Conservation (phyloP, 2,113 vertebrate species). For the Lycaon pictus region DNA sequence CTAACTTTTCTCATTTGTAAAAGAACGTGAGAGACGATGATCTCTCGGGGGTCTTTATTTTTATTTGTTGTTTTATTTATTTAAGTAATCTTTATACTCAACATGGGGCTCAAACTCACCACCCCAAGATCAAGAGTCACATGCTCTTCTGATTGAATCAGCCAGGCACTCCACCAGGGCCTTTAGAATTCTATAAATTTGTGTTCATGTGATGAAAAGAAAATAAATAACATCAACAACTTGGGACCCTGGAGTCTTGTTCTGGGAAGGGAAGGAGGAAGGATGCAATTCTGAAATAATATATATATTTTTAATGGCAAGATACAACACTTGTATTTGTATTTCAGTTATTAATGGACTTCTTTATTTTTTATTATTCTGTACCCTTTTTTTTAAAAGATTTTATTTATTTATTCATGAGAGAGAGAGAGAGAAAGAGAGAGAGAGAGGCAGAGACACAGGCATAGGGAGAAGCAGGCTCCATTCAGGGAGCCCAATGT, state of each 20-base stretch:
- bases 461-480: no score
- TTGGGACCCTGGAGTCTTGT: background rate
- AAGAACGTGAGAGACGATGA: constrained; percentile 32
- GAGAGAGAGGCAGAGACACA: no score
- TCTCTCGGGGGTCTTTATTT: background rate
- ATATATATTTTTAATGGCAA: background rate
- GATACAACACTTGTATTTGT: background rate
- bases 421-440: no score
- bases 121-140: background rate
- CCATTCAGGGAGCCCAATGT: no score
- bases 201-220: background rate
- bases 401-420: no score
- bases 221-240: constrained; percentile 26
- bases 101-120: background rate
- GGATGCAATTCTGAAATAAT: background rate
- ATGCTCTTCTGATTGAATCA: background rate
- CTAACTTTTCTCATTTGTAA: constrained; percentile 41
- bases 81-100: background rate
- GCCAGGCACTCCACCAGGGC: background rate
- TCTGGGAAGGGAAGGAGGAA: background rate
- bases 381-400: background rate
- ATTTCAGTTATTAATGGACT: background rate
- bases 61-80: background rate
- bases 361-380: background rate
- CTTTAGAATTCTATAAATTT: constrained; percentile 28